Percentiles rank a stretch among this genome's conserved stretches.
phyloP scores from a whole-genome alignment of 1,140 invertebrate genomes.

The Phocides pigmalion region DNA sequence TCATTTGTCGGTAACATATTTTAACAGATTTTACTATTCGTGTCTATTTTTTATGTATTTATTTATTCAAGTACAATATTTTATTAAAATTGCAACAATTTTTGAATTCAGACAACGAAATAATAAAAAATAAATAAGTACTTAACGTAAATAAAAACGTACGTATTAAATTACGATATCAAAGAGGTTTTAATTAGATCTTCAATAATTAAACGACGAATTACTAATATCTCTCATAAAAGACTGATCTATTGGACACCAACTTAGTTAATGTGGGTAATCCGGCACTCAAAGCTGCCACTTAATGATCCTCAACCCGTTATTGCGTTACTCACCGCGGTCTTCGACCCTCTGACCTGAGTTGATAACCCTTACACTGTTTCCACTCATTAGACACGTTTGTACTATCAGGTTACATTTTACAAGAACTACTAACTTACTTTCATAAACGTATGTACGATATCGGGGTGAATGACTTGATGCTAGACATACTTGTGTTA shows the following conservation, averaged over 20 bases:
- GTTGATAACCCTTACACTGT: constrained; percentile 17
- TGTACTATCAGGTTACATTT: constrained; percentile 15
- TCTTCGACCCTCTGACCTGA: constrained; percentile 7
- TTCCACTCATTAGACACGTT: constrained; percentile 16
- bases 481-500: neutral
- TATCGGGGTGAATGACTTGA: neutral
- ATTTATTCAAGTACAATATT: too few relatives aligned
- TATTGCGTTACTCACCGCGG: constrained; percentile 8
- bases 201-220: too few relatives aligned
- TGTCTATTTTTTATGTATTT: too few relatives aligned
- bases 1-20: too few relatives aligned
- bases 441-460: constrained; percentile 9
- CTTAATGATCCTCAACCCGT: constrained; percentile 10
- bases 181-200: too few relatives aligned
- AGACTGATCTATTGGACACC: neutral
- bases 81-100: too few relatives aligned
- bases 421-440: constrained; percentile 22
- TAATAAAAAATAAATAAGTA: too few relatives aligned
- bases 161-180: too few relatives aligned
- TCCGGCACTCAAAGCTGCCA: neutral
- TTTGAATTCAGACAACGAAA: too few relatives aligned
- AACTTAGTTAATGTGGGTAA: neutral
- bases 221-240: neutral
- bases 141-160: too few relatives aligned
- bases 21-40: too few relatives aligned